These are phyloP conservation scores for Tinamus guttatus DNA, from an alignment of 2,113 vertebrate genomes.

Conservation along the genomic window DNA sequence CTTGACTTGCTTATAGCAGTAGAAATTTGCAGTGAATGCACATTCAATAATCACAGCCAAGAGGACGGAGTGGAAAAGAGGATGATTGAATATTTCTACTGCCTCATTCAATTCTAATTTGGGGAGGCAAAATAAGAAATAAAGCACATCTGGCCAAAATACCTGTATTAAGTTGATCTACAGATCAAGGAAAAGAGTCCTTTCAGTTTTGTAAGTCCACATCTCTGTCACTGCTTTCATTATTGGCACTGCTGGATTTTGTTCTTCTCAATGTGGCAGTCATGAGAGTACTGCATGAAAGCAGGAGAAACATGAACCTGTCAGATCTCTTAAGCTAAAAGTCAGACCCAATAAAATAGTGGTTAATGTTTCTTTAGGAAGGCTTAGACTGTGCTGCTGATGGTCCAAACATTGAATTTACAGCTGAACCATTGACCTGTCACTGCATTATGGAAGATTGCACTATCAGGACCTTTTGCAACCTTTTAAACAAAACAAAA, in stretches of 20 bases:
- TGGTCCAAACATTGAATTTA: background rate
- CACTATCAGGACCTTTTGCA: background rate
- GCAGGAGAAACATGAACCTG: background rate
- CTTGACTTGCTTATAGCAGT: background rate
- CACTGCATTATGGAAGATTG: background rate
- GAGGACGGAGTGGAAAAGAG: background rate
- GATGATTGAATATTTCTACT: background rate
- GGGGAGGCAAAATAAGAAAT: background rate
- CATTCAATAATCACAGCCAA: background rate
- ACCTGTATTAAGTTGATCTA: background rate
- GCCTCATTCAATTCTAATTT: background rate
- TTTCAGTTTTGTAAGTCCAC: background rate
- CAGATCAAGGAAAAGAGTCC: background rate
- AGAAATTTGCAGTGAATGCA: background rate
- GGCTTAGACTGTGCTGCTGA: background rate
- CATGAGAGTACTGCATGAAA: background rate
- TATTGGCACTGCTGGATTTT: background rate
- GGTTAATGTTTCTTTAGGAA: background rate
- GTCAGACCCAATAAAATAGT: background rate
- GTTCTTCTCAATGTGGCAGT: background rate
- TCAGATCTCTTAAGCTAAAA: background rate
- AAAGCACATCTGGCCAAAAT: background rate
- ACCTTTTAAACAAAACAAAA: background rate
- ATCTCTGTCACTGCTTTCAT: background rate
- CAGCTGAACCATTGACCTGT: background rate